Conservation (phyloP, 2,113 vertebrate species). For the Triplophysa dalaica region DNA sequence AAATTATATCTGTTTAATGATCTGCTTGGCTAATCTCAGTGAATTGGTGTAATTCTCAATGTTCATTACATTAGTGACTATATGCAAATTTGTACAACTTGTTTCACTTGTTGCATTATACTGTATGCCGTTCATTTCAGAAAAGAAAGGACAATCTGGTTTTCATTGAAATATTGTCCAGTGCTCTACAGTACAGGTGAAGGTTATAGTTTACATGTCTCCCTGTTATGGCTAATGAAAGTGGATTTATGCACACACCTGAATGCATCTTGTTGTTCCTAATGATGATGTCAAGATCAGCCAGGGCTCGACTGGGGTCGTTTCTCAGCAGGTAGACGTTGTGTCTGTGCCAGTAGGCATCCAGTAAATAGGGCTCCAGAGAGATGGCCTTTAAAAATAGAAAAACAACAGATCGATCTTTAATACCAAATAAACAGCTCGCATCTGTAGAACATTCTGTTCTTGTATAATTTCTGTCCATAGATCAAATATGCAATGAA, state of each 20-base stretch:
- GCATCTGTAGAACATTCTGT: background rate
- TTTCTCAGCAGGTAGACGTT: slow-evolving; percentile 77
- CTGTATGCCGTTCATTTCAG: background rate
- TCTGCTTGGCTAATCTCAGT: background rate
- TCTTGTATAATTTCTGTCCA: background rate
- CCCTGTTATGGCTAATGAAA: slow-evolving; percentile 22
- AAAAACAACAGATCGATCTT: slow-evolving; percentile 49
- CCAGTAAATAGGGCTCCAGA: slow-evolving; percentile 72
- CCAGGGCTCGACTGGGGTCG: slow-evolving; percentile 68
- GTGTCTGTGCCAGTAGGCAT: slow-evolving; percentile 79
- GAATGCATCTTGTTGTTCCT: slow-evolving; percentile 71
- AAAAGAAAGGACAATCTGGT: background rate
- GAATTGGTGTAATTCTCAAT: background rate
- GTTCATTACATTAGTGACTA: no score
- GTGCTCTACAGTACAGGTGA: background rate
- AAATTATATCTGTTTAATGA: no score
- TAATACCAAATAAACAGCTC: slow-evolving; percentile 3
- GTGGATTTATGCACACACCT: slow-evolving; percentile 57
- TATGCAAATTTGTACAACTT: no score
- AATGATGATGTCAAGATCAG: slow-evolving; percentile 75
- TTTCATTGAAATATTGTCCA: background rate
- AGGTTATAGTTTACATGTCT: background rate
- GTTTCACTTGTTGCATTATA: background rate
- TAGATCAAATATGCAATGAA: no score
- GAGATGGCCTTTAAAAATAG: slow-evolving; percentile 66